Conservation (phyloP, 2,113 vertebrate genomes). For the Aythya baeri region DNA sequence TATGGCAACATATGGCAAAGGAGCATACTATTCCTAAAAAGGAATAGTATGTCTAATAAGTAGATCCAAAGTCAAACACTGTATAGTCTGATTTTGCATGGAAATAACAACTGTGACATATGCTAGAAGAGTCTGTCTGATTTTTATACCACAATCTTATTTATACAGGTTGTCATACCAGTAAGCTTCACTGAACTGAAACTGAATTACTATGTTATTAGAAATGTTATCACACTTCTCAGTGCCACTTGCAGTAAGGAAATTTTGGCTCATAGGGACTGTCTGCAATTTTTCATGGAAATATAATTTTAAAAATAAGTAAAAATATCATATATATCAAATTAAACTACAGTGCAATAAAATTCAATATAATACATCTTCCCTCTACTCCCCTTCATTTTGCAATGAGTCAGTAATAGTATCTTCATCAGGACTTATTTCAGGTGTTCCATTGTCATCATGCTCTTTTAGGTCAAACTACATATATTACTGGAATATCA, state of each 20-base stretch:
- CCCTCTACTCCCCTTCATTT: too few relatives aligned
- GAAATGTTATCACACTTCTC: background rate
- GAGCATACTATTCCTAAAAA: background rate
- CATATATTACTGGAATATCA: too few relatives aligned
- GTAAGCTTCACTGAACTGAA: background rate
- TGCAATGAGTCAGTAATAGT: too few relatives aligned
- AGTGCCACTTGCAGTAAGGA: background rate
- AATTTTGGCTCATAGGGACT: background rate
- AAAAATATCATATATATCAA: background rate
- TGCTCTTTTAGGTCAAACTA: too few relatives aligned
- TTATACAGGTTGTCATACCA: background rate
- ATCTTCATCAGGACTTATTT: too few relatives aligned
- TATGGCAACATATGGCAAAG: background rate
- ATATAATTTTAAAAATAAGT: background rate
- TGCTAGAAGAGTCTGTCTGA: background rate
- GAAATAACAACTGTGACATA: background rate
- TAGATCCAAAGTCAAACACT: background rate
- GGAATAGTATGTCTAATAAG: background rate
- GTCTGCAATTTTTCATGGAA: background rate
- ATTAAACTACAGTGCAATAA: background rate
- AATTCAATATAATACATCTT: too few relatives aligned
- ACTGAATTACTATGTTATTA: background rate
- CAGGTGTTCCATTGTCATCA: too few relatives aligned
- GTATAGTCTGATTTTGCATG: background rate
- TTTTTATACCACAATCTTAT: background rate